phyloP scores from a whole-genome alignment of 1,140 invertebrate species.

The Babylonia areolata region DNA sequence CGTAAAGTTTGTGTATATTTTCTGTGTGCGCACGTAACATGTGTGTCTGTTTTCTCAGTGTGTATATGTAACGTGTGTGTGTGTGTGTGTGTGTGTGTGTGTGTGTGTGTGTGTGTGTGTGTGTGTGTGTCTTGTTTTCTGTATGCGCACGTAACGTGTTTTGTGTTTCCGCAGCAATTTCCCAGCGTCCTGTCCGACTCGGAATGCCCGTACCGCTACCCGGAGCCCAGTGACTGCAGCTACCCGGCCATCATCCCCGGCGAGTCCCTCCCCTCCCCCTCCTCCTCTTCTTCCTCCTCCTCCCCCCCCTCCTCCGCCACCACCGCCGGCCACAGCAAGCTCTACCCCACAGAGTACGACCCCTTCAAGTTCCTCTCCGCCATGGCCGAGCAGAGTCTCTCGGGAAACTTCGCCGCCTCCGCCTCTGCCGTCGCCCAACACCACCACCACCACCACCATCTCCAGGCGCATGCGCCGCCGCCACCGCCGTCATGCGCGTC shows the following conservation, averaged over 20 bases:
- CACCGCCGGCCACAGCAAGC: not conserved
- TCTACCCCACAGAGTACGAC: slow-evolving; percentile 29
- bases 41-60: too few relatives aligned
- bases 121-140: too few relatives aligned
- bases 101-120: too few relatives aligned
- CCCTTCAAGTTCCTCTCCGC: slow-evolving; percentile 46
- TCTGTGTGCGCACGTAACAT: too few relatives aligned
- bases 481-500: not conserved
- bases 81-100: too few relatives aligned
- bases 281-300: too few relatives aligned
- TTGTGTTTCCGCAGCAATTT: slow-evolving; percentile 22
- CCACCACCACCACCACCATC: too few relatives aligned
- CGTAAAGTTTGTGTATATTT: too few relatives aligned
- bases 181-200: slow-evolving; percentile 26
- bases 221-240: not conserved
- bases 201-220: slow-evolving; percentile 27
- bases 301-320: too few relatives aligned
- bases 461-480: slow-evolving; percentile 8
- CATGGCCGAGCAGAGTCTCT: slow-evolving; percentile 47
- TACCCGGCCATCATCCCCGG: not conserved
- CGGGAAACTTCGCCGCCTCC: slow-evolving; percentile 33
- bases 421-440: not conserved
- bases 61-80: not conserved
- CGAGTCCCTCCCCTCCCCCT: not conserved
- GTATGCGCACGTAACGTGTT: not conserved